Evolutionary conservation across 2,797 vertebrate genomes (phyloP).

Genomic region (Neoniphon sammara): DNA sequence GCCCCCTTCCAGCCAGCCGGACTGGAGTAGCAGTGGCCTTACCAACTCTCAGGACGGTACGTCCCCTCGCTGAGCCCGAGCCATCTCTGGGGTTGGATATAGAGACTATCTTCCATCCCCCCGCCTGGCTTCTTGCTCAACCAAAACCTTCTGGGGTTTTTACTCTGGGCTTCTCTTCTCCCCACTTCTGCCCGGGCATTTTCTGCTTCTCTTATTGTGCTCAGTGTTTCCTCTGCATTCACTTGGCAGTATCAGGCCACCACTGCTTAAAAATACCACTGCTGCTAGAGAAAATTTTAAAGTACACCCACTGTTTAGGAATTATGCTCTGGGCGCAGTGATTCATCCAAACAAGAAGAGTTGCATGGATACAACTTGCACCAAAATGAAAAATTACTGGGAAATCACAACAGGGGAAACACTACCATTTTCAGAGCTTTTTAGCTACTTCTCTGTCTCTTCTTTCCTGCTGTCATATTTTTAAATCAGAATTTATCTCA

Average conservation of each 20-base stretch:
- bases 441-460: conserved; percentile 15
- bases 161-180: conserved; percentile 81
- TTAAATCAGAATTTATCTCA: conserved; percentile 44
- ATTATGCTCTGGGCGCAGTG: not conserved
- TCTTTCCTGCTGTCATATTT: conserved; percentile 35
- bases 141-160: conserved; percentile 82
- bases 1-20: conserved; percentile 89
- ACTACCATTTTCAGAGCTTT: conserved; percentile 20
- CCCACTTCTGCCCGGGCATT: conserved; percentile 43
- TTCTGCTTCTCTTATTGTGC: conserved; percentile 32
- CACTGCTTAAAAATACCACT: not conserved
- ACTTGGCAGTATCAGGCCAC: not conserved
- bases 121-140: conserved; percentile 55
- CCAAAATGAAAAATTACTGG: conserved; percentile 9
- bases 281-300: not conserved
- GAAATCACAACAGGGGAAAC: conserved; percentile 41
- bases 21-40: conserved; percentile 94
- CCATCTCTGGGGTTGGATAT: conserved; percentile 92
- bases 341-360: not conserved
- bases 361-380: not conserved
- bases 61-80: conserved; percentile 93
- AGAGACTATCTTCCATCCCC: conserved; percentile 86
- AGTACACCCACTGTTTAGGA: not conserved
- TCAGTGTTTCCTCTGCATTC: conserved; percentile 41
- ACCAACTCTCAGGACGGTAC: conserved; percentile 96